A percentile compares a stretch with the other conserved stretches of the same genome.
Evolutionary conservation across 2,113 vertebrate species (phyloP).

Genomic region (Apteryx owenii): DNA sequence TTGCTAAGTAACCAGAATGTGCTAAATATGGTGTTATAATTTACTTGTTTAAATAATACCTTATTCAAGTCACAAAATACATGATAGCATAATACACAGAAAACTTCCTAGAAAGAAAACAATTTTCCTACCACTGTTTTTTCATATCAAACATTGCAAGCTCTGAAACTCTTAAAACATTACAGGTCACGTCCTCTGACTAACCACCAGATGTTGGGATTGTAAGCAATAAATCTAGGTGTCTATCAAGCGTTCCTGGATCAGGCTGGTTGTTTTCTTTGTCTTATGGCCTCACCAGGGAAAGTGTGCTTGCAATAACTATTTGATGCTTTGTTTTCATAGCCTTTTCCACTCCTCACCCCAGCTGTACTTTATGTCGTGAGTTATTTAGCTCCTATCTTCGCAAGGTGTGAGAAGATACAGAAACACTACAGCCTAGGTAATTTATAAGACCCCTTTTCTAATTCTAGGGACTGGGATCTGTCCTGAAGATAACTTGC

Average conservation of each 20-base stretch:
- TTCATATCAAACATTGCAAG: not conserved
- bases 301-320: not conserved
- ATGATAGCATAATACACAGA: not conserved
- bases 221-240: not conserved
- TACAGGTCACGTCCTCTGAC: not conserved
- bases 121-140: not conserved
- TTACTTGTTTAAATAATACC: not conserved
- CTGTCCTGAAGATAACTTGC: not conserved
- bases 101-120: not conserved
- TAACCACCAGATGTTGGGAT: not conserved
- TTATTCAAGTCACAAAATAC: not conserved
- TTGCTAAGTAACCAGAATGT: not conserved
- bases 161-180: not conserved
- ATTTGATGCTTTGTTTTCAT: not conserved
- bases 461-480: not conserved
- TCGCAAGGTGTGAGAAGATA: not conserved
- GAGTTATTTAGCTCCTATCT: not conserved
- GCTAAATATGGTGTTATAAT: not conserved
- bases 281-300: not conserved
- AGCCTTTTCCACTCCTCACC: not conserved
- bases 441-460: not conserved
- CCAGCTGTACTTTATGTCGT: not conserved
- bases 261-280: not conserved
- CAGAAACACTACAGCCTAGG: not conserved
- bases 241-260: not conserved